Base-by-base conservation (phyloP, 64 coral and sea anemone genomes). In the Trachythela sp. region DNA sequence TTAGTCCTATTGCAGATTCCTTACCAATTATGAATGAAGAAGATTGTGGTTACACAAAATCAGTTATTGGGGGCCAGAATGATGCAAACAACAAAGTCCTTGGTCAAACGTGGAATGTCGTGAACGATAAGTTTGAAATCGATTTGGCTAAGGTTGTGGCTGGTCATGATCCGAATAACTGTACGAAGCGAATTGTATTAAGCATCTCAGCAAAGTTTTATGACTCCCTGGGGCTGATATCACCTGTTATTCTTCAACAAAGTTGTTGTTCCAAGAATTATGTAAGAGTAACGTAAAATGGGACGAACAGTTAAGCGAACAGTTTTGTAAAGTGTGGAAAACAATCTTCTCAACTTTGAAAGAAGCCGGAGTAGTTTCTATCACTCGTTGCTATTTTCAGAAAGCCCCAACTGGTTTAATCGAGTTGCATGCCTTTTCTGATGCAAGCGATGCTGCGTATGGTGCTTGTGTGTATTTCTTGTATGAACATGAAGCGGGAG, bases 381-480 rank as follows among this genome's bases (percentile, higher is more conserved):
- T 89, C 48, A 45, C 70, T 35, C 68, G 88, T 24, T 89, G 75
- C 48, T 89, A 84, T 36, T 48, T 80, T 26, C 70, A 31, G 24
- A 38, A 39, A 31, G 8, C 24, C 3, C 20, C 35, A 13, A 43
- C 68, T 17, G 75, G 49, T 27, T 83, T 41, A 8, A 70, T 84
- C 13, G 59, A 84, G 20, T 8, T 89, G 36, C 88, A 89, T 89
- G 88, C 17, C 22, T 89, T 89, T 80, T 54, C 54, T 40, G 88
- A 89, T 77, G 88, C 88, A 17, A 77, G 54, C 0, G 75, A 70
- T 43, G 22, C 30, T 22, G 26, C 87, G 15, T 88, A 77, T 76
- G 87, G 68, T 36, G 33, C 87, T 26, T 43, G 59, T 24, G 42
- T 77, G 31, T 88, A 88, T 42, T n/a, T 88, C 4, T 56, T 72